Percentiles rank a stretch among this genome's conserved stretches.
phyloP scores from a whole-genome alignment of 1,140 invertebrate genomes.

The Archegozetes longisetosus region DNA sequence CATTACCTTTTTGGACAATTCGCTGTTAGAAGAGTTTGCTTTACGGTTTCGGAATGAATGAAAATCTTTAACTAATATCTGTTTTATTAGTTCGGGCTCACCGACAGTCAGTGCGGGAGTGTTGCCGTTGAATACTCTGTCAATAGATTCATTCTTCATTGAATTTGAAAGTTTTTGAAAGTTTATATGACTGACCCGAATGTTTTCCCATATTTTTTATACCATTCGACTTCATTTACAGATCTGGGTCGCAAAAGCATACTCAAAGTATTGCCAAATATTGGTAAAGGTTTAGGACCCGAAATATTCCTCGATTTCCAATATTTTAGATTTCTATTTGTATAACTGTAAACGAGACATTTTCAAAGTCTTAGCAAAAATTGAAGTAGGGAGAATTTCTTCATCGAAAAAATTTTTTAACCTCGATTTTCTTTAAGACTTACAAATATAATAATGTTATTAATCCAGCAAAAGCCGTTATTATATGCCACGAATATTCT shows the following conservation, averaged over 20 bases:
- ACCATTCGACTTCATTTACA: neutral
- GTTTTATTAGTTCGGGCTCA: conserved; percentile 15
- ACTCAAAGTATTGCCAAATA: conserved; percentile 4
- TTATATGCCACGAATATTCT: too few relatives aligned
- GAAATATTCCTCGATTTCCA: neutral
- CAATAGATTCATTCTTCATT: neutral
- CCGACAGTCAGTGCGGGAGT: conserved; percentile 12
- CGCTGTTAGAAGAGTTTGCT: conserved; percentile 23
- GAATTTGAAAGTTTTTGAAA: neutral
- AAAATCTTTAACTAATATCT: conserved; percentile 18
- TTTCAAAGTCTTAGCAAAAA: too few relatives aligned
- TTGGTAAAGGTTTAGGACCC: neutral
- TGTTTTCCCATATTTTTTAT: conserved; percentile 13
- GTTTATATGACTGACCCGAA: neutral
- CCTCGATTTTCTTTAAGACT: too few relatives aligned
- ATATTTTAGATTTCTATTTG: neutral
- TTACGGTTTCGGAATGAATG: conserved; percentile 15
- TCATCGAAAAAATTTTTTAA: too few relatives aligned
- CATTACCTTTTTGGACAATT: too few relatives aligned
- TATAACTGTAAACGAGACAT: neutral
- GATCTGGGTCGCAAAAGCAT: neutral
- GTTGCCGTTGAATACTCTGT: neutral
- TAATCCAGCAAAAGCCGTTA: too few relatives aligned
- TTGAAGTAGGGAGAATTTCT: too few relatives aligned
- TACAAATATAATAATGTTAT: too few relatives aligned